Base-by-base conservation (phyloP, 2,888 invertebrate species). In the Pasiphila rectangulata region DNA sequence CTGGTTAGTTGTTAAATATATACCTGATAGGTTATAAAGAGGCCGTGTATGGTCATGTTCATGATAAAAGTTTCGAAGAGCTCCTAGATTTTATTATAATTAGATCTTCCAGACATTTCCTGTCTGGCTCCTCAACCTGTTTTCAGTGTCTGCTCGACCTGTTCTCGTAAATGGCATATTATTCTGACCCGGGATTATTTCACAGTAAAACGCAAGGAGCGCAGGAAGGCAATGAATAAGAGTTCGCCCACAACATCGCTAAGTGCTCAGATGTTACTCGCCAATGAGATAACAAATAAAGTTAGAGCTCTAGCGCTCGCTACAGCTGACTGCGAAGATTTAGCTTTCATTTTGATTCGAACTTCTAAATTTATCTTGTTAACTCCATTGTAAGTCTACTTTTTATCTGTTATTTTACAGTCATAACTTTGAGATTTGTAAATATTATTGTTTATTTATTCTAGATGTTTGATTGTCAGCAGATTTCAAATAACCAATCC, bases 141-240 rank as follows among this genome's bases (percentile, higher is more conserved):
- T 36, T 41, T 30, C 41, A 30, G 36, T 30, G 19, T 30, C 7
- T 12, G 19, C 17, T 3, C 23, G 3, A 17, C 16, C 21, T 34
- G 46, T 29, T n/a, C 43, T 52, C 53, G 56, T 57, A 56, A 58
- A 56, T 48, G 50, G 50, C 46, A 51, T 54, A 56, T 55, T 50
- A 47, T 52, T 44, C 50, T 44, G 48, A 44, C 48, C 44, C 48
- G 36, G 39, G 48, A 51, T 58, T 54, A 58, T 51, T 56, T 54
- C 38, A 44, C 45, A 44, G 48, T 52, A 52, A 54, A 57, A 44
- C 27, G 44, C 30, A 44, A 49, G 45, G 21, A 45, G 37, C 44
- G 39, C 30, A 38, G 43, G 36, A 44, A 39, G 32, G 40, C 40
- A 41, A 45, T 49, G 49, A 37, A 41, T 41, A 44, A 36, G 36